Conservation (phyloP, 1,140 invertebrate species). For the Diachasma alloeum region DNA sequence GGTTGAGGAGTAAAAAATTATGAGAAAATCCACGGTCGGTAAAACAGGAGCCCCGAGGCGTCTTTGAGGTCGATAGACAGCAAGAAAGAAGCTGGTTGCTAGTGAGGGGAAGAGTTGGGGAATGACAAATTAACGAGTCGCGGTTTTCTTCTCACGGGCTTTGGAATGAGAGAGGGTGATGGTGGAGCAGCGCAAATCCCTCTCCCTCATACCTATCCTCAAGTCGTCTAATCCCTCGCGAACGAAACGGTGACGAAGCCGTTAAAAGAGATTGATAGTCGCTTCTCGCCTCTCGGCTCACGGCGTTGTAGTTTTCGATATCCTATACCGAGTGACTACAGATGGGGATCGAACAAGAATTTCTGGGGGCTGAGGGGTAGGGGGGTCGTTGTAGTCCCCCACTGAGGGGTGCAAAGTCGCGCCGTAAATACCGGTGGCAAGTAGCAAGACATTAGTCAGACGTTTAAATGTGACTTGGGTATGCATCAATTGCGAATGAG, state of each 20-base stretch:
- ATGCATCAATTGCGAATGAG: not conserved
- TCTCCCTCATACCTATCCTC: not conserved
- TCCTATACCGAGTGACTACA: not conserved
- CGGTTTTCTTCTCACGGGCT: slow-evolving; percentile 39
- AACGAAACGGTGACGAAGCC: slow-evolving; percentile 42
- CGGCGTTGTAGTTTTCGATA: slow-evolving; percentile 12
- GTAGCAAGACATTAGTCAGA: slow-evolving; percentile 45
- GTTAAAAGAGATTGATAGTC: slow-evolving; percentile 48
- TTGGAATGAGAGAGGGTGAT: not conserved
- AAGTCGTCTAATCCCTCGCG: slow-evolving; percentile 15
- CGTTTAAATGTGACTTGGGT: slow-evolving; percentile 44
- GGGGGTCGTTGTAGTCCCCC: slow-evolving; percentile 27
- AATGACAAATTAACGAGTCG: slow-evolving; percentile 51
- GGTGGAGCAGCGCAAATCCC: slow-evolving; percentile 35
- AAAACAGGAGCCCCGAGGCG: slow-evolving; percentile 26
- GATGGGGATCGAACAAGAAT: slow-evolving; percentile 5
- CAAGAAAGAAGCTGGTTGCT: slow-evolving; percentile 9
- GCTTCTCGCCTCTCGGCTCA: no score
- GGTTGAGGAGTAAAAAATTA: slow-evolving; percentile 1
- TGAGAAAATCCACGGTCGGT: not conserved
- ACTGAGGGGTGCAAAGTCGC: not conserved
- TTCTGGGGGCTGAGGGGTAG: not conserved
- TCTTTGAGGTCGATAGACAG: slow-evolving; percentile 24
- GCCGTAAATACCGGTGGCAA: not conserved
- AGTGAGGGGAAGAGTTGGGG: slow-evolving; percentile 6